Conservation (phyloP, 2,113 vertebrate species). For the Micromys minutus region DNA sequence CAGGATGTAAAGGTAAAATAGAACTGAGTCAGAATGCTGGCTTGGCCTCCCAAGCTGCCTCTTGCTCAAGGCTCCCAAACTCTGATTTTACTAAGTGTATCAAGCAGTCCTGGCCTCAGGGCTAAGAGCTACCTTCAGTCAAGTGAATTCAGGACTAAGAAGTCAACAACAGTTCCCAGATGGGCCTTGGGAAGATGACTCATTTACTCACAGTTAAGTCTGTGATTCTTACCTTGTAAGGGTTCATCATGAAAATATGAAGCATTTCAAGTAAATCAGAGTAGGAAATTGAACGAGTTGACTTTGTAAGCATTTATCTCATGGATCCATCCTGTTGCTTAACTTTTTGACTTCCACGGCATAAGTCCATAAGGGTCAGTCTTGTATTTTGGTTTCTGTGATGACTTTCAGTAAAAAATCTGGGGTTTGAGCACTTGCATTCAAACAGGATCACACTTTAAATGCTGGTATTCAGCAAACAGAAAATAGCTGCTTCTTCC, state of each 20-base stretch:
- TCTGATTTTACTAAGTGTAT: neutral
- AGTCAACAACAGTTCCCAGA: neutral
- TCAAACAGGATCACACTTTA: conserved; percentile 4
- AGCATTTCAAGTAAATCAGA: conserved; percentile 39
- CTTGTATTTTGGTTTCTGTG: neutral
- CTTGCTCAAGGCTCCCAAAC: neutral
- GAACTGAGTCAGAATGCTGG: neutral
- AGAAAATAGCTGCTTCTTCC: conserved; percentile 38
- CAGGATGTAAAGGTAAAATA: neutral
- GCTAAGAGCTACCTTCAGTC: conserved; percentile 32
- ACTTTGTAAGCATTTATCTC: conserved; percentile 32
- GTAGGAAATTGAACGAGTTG: conserved; percentile 45
- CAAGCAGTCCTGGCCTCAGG: neutral
- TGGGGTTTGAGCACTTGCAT: conserved; percentile 50
- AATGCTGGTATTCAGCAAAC: neutral
- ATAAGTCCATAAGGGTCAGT: neutral
- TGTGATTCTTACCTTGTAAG: neutral
- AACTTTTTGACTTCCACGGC: conserved; percentile 26
- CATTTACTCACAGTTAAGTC: neutral
- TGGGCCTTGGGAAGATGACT: neutral
- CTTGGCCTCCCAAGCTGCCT: neutral
- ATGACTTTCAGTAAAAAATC: conserved; percentile 30
- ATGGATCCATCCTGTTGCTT: conserved; percentile 2
- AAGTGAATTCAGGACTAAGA: neutral
- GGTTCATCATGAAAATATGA: neutral